Evolutionary conservation across 1,140 invertebrate genomes (phyloP).

Genomic region (Listronotus oregonensis): DNA sequence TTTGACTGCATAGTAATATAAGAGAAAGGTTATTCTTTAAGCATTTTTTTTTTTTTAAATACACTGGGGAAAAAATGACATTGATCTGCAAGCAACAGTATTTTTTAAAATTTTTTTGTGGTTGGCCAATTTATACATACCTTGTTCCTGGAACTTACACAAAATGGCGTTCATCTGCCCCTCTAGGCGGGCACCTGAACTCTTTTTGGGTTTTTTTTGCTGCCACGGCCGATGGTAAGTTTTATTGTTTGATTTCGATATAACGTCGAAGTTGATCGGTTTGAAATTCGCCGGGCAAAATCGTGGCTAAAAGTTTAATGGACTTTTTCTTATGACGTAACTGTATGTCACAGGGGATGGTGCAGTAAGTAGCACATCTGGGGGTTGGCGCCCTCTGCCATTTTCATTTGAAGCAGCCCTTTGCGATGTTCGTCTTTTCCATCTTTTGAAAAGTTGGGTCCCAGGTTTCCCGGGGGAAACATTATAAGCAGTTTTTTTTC

Average conservation of each 20-base stretch:
- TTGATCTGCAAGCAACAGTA: slow-evolving; percentile 13
- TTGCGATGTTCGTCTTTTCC: slow-evolving; percentile 90
- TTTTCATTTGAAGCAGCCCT: slow-evolving; percentile 94
- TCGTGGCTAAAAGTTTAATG: slow-evolving; percentile 92
- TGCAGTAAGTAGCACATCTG: slow-evolving; percentile 97
- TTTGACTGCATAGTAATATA: neutral
- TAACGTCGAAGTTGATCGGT: slow-evolving; percentile 94
- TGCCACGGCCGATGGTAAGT: slow-evolving; percentile 95
- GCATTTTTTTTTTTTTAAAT: slow-evolving; percentile 8
- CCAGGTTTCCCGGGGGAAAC: slow-evolving; percentile 94
- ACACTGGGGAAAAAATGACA: slow-evolving; percentile 8
- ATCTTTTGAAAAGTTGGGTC: slow-evolving; percentile 81
- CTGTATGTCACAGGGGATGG: slow-evolving; percentile 94
- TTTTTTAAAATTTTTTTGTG: slow-evolving; percentile 17
- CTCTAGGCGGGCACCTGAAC: slow-evolving; percentile 96
- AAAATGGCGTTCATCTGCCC: slow-evolving; percentile 89
- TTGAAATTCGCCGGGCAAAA: slow-evolving; percentile 93
- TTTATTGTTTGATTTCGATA: slow-evolving; percentile 97
- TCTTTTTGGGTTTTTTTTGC: slow-evolving; percentile 98
- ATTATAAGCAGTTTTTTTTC: slow-evolving; percentile 90
- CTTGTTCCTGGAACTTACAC: slow-evolving; percentile 57
- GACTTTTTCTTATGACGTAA: slow-evolving; percentile 92
- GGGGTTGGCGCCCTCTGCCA: slow-evolving; percentile 97
- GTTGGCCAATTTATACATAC: slow-evolving; percentile 41
- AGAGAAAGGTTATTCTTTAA: neutral